A percentile compares a stretch with the other conserved stretches of the same genome.
Evolutionary conservation across 2,113 vertebrate genomes (phyloP).

Genomic region (Tachysurus vachellii): DNA sequence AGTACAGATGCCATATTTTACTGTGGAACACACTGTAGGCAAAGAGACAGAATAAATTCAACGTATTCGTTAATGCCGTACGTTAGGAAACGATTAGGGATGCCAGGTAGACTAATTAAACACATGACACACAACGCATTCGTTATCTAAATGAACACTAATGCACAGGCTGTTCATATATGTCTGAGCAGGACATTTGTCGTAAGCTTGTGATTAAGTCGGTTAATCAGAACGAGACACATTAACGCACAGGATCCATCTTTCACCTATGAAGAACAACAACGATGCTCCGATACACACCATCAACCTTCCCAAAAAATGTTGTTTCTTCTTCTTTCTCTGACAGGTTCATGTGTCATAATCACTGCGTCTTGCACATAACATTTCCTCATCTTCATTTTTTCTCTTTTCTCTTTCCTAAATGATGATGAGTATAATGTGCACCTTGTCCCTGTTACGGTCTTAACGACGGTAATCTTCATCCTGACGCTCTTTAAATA

Average conservation of each 20-base stretch:
- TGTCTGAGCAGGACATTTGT: not conserved
- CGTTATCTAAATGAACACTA: not conserved
- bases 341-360: not conserved
- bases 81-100: not conserved
- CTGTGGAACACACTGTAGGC: not conserved
- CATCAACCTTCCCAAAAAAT: not conserved
- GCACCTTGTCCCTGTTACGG: not conserved
- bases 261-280: constrained; percentile 9
- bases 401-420: not conserved
- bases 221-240: not conserved
- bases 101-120: constrained; percentile 29
- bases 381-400: not conserved
- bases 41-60: not conserved
- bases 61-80: not conserved
- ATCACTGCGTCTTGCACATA: not conserved
- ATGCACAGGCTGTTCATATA: not conserved
- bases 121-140: no score
- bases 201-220: constrained; percentile 20
- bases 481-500: not conserved
- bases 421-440: not conserved
- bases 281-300: not conserved
- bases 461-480: not conserved
- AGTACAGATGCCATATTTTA: constrained; percentile 7
- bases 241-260: constrained; percentile 21
- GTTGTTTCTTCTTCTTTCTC: not conserved